Conservation (phyloP, 2,888 invertebrate genomes). For the Oscheius sp. region DNA sequence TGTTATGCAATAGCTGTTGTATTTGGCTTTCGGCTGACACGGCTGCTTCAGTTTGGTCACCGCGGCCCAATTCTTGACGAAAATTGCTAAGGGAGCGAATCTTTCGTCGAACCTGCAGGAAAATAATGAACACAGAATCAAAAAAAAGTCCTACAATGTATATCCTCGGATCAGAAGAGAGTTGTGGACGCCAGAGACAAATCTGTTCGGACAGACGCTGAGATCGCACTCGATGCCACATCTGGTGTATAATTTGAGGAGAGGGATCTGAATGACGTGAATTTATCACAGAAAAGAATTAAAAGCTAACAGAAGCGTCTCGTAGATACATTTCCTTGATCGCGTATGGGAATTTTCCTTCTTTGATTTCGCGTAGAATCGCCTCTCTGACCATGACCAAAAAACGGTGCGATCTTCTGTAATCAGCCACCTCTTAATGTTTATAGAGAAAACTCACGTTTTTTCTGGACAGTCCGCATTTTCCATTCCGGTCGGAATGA, state of each 20-base stretch:
- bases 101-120: slow-evolving; percentile 37
- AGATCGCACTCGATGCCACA: slow-evolving; percentile 51
- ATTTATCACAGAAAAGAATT: background rate
- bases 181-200: slow-evolving; percentile 57
- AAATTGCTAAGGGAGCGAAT: slow-evolving; percentile 39
- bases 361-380: background rate
- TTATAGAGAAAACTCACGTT: slow-evolving; percentile 1
- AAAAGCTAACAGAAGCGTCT: slow-evolving; percentile 23
- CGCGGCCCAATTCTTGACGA: slow-evolving; percentile 56
- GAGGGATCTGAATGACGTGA: slow-evolving; percentile 42
- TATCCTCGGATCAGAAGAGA: slow-evolving; percentile 43
- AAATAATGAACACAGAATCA: background rate
- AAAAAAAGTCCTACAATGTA: slow-evolving; percentile 13
- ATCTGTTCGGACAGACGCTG: slow-evolving; percentile 43
- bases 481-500: slow-evolving; percentile 38
- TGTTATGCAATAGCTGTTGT: slow-evolving; percentile 69
- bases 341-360: slow-evolving; percentile 30
- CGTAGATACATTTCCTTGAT: slow-evolving; percentile 34
- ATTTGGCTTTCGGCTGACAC: slow-evolving; percentile 41
- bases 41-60: slow-evolving; percentile 51
- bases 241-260: slow-evolving; percentile 43
- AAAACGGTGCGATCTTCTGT: slow-evolving; percentile 40
- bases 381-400: slow-evolving; percentile 46
- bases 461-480: background rate
- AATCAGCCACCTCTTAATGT: background rate